Evolutionary conservation across 2,888 invertebrate species (phyloP).

Genomic region (Hermaeophaga mercurialis): DNA sequence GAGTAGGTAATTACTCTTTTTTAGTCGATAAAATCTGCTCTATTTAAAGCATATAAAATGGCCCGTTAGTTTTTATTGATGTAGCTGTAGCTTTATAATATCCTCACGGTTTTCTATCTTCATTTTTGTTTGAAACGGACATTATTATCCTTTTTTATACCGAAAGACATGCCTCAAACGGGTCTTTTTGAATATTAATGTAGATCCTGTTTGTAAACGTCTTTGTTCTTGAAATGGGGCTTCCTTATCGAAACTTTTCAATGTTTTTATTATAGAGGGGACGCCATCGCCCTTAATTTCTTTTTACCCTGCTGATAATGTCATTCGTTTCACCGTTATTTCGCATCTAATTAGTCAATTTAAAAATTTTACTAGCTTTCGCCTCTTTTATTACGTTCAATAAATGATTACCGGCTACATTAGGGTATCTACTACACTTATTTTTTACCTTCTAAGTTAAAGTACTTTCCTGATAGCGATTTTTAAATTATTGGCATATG

Average conservation of each 20-base stretch:
- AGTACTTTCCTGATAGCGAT: no score
- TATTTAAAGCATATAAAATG: slow-evolving; percentile 40
- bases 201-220: slow-evolving; percentile 54
- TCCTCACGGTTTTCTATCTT: slow-evolving; percentile 49
- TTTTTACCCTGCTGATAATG: slow-evolving; percentile 42
- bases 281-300: slow-evolving; percentile 43
- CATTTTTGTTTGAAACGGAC: slow-evolving; percentile 53
- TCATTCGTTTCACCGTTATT: slow-evolving; percentile 47
- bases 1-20: not conserved
- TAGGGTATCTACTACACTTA: not conserved
- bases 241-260: slow-evolving; percentile 53
- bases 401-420: slow-evolving; percentile 16
- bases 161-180: slow-evolving; percentile 46
- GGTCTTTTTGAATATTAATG: slow-evolving; percentile 53
- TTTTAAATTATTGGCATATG: no score
- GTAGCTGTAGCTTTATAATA: slow-evolving; percentile 45
- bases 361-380: slow-evolving; percentile 40
- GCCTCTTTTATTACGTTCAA: slow-evolving; percentile 26
- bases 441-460: no score
- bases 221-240: slow-evolving; percentile 55
- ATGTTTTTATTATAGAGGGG: slow-evolving; percentile 52
- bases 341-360: slow-evolving; percentile 51
- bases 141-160: slow-evolving; percentile 55
- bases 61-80: slow-evolving; percentile 52
- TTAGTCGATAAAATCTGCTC: slow-evolving; percentile 1